Evolutionary conservation across 2,888 invertebrate genomes (phyloP).

Genomic region (Unio pictorum): DNA sequence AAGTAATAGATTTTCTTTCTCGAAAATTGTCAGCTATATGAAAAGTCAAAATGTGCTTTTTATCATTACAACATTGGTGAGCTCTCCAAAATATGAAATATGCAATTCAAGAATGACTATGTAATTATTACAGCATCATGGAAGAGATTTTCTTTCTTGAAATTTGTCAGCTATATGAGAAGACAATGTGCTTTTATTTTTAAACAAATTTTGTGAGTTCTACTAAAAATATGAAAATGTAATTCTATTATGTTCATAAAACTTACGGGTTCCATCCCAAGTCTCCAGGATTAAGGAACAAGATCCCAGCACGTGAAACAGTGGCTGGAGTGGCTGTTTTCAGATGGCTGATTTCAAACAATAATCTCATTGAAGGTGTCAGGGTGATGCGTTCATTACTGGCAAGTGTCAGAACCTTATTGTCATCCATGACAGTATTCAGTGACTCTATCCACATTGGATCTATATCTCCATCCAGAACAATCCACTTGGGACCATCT

Average conservation of each 20-base stretch:
- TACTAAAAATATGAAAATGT: neutral
- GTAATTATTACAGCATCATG: too few species aligned
- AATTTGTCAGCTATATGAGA: too few species aligned
- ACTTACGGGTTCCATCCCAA: constrained; percentile 93
- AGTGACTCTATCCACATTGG: constrained; percentile 99
- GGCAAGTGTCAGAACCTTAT: constrained; percentile 94
- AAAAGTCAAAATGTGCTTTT: too few species aligned
- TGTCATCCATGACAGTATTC: constrained; percentile 99
- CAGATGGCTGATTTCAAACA: constrained; percentile 96
- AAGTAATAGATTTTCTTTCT: too few species aligned
- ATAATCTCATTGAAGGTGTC: constrained; percentile 91
- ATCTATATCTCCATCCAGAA: constrained; percentile 96
- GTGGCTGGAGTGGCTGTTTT: constrained; percentile 97
- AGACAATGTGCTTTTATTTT: too few species aligned
- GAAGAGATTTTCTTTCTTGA: too few species aligned
- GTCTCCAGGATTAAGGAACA: constrained; percentile 96
- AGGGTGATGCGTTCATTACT: constrained; percentile 96
- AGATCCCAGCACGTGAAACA: constrained; percentile 94
- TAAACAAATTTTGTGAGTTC: neutral
- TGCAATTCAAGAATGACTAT: too few species aligned
- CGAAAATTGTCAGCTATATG: too few species aligned
- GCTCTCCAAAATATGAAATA: too few species aligned
- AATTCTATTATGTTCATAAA: neutral
- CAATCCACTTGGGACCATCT: constrained; percentile 90
- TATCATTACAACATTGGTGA: too few species aligned